Evolutionary conservation across 2,888 invertebrate genomes (phyloP), one percentile per base, ranked within the genome.

Genomic region (Rotaria sp.): DNA sequence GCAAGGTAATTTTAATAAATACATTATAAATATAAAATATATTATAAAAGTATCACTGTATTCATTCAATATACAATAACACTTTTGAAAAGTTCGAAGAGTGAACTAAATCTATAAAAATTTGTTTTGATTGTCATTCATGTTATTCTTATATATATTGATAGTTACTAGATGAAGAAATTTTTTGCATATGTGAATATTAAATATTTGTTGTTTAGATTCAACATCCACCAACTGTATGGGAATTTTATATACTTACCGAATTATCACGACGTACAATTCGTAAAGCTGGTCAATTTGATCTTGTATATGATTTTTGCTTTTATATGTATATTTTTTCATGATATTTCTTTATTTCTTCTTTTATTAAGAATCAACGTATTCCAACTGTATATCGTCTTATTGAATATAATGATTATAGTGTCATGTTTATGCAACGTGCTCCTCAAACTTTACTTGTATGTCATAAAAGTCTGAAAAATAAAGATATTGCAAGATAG

Each of bases 371-470:
- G 80, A 80, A 80, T 80, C 80, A 45, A 45, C 80, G 80, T 26
- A 80, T 80, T 80, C 80, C 80, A 45, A 80, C 26, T 80, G 80
- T 80, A 8, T 45, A 80, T n/a, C 41, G 45, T 26, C 45, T 80
- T 8, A 80, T 80, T 21, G 80, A 80, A 80, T 80, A 45, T n/a
- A 80, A 80, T 45, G 80, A 80, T 45, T 80, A 80, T 80, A 80
- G 80, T 80, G 80, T 80, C 1, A 80, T 80, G 80, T 45, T 80
- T 80, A 80, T 80, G 80, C 80, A 80, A 80, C 80, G 80, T 45
- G 80, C 80, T 26, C 80, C 80, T 11, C 80, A 80, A 80, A 80
- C 80, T 26, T 45, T 80, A 45, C n/a, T 80, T 10, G 80, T 80
- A 80, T 24, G 21, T 74, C 8, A 38, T 18, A 67, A 38, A 4